Evolutionary conservation across 2,888 invertebrate genomes (phyloP).

Genomic region (Acrobasis suavella): DNA sequence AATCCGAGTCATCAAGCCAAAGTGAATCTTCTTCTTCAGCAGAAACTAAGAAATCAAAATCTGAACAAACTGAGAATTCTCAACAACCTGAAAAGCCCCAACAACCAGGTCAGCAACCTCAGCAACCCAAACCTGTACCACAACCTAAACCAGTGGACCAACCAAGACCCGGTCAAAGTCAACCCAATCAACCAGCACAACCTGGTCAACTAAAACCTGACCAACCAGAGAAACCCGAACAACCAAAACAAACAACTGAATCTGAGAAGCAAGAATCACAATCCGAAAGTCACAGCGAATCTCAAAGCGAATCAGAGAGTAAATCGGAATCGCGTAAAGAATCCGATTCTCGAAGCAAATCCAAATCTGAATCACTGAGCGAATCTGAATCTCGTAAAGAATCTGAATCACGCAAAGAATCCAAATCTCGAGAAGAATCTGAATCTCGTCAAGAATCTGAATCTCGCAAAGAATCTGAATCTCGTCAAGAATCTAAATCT

Average conservation of each 20-base stretch:
- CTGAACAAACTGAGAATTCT: too few species aligned
- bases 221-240: not conserved
- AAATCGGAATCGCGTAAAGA: not conserved
- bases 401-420: not conserved
- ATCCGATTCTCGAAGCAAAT: not conserved
- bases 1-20: too few species aligned
- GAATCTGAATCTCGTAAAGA: not conserved
- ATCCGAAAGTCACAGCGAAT: not conserved
- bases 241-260: not conserved
- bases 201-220: too few species aligned
- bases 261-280: not conserved
- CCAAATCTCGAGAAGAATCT: not conserved
- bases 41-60: too few species aligned
- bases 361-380: not conserved
- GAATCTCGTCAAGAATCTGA: not conserved
- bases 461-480: not conserved
- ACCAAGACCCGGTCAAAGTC: constrained; percentile 4
- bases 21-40: too few species aligned
- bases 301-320: not conserved
- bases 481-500: not conserved
- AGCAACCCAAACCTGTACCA: too few species aligned
- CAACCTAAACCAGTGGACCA: not conserved
- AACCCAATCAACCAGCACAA: not conserved
- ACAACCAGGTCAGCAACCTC: too few species aligned
- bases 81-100: too few species aligned